These are phyloP conservation scores for Callinectes sapidus DNA, from an alignment of 2,888 invertebrate genomes.

Conservation along the genomic window DNA sequence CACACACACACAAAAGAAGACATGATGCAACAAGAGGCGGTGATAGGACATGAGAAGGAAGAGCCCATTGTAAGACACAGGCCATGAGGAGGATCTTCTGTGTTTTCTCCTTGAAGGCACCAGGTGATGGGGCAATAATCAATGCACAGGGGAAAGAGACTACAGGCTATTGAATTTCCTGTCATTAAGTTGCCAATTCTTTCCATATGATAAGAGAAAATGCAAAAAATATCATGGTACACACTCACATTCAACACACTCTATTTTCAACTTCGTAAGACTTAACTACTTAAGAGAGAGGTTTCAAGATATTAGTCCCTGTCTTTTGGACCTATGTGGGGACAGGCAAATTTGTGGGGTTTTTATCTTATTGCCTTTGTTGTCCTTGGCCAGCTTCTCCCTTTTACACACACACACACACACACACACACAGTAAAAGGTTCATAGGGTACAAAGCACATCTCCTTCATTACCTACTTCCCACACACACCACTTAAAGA, in stretches of 20 bases:
- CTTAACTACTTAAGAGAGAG: no score
- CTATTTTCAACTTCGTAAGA: no score
- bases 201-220: not conserved
- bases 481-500: no score
- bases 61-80: not conserved
- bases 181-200: slow-evolving; percentile 12
- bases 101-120: not conserved
- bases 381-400: no score
- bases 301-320: no score
- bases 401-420: no score
- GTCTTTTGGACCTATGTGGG: no score
- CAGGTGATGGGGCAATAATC: not conserved
- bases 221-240: not conserved
- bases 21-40: not conserved
- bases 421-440: no score
- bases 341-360: no score
- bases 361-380: no score
- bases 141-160: not conserved
- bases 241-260: not conserved
- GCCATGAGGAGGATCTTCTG: not conserved
- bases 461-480: not conserved
- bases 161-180: slow-evolving; percentile 11
- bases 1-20: not conserved
- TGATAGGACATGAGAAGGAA: not conserved
- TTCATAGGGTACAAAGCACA: not conserved